Percentiles rank a stretch among this genome's conserved stretches.
Evolutionary conservation across 1,140 invertebrate genomes (phyloP).

Genomic region (Lineus longissimus): DNA sequence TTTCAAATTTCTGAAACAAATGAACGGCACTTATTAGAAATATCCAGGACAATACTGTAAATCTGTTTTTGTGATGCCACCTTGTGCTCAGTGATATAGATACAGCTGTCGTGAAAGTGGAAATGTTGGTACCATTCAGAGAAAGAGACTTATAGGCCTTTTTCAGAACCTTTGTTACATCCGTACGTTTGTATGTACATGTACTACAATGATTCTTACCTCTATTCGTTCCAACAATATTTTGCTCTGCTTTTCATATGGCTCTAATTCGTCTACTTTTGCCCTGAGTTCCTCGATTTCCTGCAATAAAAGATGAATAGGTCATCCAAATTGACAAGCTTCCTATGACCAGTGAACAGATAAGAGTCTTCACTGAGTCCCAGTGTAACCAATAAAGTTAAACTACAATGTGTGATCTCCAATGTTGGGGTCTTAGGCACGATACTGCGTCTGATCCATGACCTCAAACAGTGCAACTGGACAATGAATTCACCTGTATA

Average conservation of each 20-base stretch:
- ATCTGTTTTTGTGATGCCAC: slow-evolving; percentile 19
- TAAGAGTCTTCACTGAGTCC: neutral
- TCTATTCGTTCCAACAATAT: slow-evolving; percentile 28
- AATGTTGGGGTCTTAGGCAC: neutral
- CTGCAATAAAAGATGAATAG: slow-evolving; percentile 21
- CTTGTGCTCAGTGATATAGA: neutral
- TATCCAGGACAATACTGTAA: neutral
- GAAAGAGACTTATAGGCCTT: neutral
- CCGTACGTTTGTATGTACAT: too few relatives aligned
- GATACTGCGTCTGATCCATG: neutral
- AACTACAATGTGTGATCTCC: slow-evolving; percentile 1
- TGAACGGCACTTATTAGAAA: neutral
- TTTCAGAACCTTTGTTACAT: slow-evolving; percentile 1
- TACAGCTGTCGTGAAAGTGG: slow-evolving; percentile 11
- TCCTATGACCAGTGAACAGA: neutral
- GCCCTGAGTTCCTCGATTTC: slow-evolving; percentile 24
- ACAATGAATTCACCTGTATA: too few relatives aligned
- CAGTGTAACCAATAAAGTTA: slow-evolving; percentile 16
- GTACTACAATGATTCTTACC: too few relatives aligned
- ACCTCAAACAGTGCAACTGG: too few relatives aligned
- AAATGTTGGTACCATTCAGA: slow-evolving; percentile 6
- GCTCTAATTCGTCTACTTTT: slow-evolving; percentile 23
- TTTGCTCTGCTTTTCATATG: slow-evolving; percentile 23
- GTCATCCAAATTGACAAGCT: neutral
- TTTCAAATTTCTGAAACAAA: slow-evolving; percentile 60